Base-by-base conservation (phyloP, 2,113 vertebrate species). In the Chionodraco myersi region DNA sequence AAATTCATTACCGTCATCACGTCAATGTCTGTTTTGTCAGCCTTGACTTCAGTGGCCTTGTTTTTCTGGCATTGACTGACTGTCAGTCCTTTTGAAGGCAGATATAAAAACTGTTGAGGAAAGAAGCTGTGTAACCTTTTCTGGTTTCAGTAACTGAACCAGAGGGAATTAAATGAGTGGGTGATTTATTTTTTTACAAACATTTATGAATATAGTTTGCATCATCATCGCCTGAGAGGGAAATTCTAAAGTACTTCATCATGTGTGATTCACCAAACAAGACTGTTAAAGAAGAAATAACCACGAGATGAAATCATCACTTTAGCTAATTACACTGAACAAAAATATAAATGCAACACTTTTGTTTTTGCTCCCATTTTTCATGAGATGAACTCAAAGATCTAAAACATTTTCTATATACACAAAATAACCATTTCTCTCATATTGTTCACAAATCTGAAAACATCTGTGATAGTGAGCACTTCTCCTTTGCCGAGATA, bases 41-140 rank as follows among this genome's bases (percentile, higher is more conserved):
- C 91, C 90, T 88, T 89, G 80, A 57, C 71, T 71, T 73, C 16
- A 23, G 16, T 15, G 76, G 53, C 73, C 88, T 89, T 75, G 86
- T 75, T 88, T 83, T 82, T 80, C 75, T 79, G 82, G 26, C 83
- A 78, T 26, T 71, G 84, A 80, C 52, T 51, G 63, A 59, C 11
- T 66, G 48, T 80, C 67, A 72, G 23, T 63, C 21, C 47, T 49
- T 76, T 13, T 63, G 66, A 69, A 47, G 58, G 48, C 52, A 44
- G 11, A 79, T 76, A 77, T 78, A 70, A 61, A 26, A 36, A n/a
- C 34, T 21, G 75, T 70, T 64, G 54, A 41, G 49, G 45, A 26
- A 26, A 61, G 1, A 47, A 15, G 47, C 5, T 15, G 4, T 21
- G 4, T 14, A 36, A 52, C n/a, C 15, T 52, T 44, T 49, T 14